These are phyloP conservation scores for Macaca fascicularis DNA, from an alignment of 2,113 vertebrate genomes.

Conservation along the genomic window T2T-MFA8v1.1 NC_088381.1:169232501-169233000, in stretches of 20 bases:
- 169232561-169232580: neutral
- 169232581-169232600: neutral
- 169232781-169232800: neutral
- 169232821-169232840: neutral
- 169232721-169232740: neutral
- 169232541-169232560: fast-evolving
- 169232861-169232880: neutral
- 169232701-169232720: neutral
- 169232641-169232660: neutral
- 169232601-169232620: neutral
- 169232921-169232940: neutral
- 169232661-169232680: neutral
- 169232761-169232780: neutral
- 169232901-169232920: neutral
- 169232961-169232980: conserved; percentile 39
- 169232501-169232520: neutral
- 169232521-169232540: neutral
- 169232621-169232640: neutral
- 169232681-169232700: neutral
- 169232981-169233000: conserved; percentile 56
- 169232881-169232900: neutral
- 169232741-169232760: neutral
- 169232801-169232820: neutral
- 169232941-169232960: conserved; percentile 62
- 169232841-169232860: neutral